A percentile compares a stretch with the other conserved stretches of the same genome.
Evolutionary conservation across 1,140 invertebrate genomes (phyloP).

Genomic region (Calliphora vicina): DNA sequence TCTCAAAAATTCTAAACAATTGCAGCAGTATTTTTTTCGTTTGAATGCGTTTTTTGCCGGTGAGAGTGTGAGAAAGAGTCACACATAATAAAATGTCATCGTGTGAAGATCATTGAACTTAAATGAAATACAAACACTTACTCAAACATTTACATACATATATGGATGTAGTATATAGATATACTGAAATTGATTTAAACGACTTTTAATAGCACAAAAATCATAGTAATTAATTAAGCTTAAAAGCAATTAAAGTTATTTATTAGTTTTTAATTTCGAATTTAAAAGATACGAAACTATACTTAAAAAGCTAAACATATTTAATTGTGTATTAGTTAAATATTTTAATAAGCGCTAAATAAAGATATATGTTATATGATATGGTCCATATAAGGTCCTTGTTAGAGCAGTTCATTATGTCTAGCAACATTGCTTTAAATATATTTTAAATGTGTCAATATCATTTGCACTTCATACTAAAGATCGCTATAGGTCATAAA

Average conservation of each 20-base stretch:
- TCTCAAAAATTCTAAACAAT: background rate
- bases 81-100: background rate
- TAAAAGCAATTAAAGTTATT: background rate
- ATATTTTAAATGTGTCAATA: no score
- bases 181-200: background rate
- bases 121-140: background rate
- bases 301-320: no score
- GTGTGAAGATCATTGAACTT: constrained; percentile 1
- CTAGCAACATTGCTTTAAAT: no score
- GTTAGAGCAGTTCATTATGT: no score
- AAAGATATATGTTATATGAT: no score
- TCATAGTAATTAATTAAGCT: background rate
- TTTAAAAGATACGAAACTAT: background rate
- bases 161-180: no score
- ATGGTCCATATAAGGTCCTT: no score
- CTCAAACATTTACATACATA: background rate
- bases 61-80: background rate
- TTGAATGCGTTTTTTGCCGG: background rate
- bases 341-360: no score
- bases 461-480: no score
- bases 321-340: no score
- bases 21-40: background rate
- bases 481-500: no score
- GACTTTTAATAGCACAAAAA: background rate
- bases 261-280: background rate